Percentiles rank a stretch among this genome's conserved stretches.
Evolutionary conservation across 2,113 vertebrate genomes (phyloP).

Genomic region (Rafetus swinhoei): DNA sequence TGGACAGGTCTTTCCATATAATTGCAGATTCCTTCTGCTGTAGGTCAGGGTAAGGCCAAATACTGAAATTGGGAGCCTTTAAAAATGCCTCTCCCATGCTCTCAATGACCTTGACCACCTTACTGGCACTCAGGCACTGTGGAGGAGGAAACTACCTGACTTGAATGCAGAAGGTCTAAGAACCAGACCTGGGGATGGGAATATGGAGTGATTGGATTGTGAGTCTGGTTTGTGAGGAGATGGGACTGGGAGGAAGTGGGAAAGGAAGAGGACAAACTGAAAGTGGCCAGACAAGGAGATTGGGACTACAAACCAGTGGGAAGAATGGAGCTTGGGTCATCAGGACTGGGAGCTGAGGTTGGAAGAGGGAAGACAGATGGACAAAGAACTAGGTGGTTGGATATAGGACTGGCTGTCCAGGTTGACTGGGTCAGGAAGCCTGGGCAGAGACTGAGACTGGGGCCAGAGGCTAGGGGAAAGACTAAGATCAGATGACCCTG

Average conservation of each 20-base stretch:
- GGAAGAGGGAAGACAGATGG: neutral
- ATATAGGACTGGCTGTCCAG: neutral
- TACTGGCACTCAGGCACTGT: neutral
- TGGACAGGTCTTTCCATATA: neutral
- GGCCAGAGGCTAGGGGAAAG: neutral
- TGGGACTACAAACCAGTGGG: neutral
- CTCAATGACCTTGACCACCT: neutral
- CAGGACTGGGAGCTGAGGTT: neutral
- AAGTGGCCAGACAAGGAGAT: neutral
- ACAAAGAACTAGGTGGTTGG: neutral
- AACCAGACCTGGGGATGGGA: neutral
- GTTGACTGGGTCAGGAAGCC: neutral
- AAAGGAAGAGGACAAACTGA: neutral
- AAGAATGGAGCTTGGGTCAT: neutral
- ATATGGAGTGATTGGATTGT: neutral
- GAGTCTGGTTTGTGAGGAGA: neutral
- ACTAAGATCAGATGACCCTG: neutral
- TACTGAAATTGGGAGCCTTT: neutral
- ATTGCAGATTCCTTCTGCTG: neutral
- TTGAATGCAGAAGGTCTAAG: neutral
- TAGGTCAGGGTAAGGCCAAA: neutral
- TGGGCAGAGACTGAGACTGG: accelerated
- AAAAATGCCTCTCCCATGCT: neutral
- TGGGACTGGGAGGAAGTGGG: too few relatives aligned
- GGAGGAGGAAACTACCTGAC: neutral